Conservation (phyloP, 2,113 vertebrate genomes). For the Caretta caretta region DNA sequence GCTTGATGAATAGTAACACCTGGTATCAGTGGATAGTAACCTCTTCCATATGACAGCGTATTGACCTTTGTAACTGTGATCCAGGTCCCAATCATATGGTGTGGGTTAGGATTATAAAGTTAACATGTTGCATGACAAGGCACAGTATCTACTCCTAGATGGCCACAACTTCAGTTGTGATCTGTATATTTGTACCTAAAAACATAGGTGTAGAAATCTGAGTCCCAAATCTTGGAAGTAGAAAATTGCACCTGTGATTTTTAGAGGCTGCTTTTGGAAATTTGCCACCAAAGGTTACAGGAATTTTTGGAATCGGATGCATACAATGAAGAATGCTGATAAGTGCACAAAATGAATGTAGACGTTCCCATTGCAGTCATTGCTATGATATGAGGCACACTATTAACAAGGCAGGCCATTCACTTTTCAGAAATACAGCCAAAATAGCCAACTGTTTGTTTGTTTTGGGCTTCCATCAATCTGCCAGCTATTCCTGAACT, state of each 20-base stretch:
- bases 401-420: conserved; percentile 15
- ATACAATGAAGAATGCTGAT: neutral
- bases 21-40: neutral
- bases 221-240: neutral
- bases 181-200: neutral
- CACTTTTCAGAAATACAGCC: neutral
- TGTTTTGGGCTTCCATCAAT: conserved; percentile 2
- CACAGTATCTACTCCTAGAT: neutral
- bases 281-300: neutral
- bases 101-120: neutral
- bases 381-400: conserved; percentile 25
- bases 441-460: conserved; percentile 4
- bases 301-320: neutral
- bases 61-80: neutral
- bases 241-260: neutral
- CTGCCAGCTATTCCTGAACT: neutral
- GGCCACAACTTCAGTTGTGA: neutral
- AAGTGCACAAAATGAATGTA: neutral
- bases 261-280: neutral
- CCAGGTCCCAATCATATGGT: neutral
- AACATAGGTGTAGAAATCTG: neutral
- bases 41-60: neutral
- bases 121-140: neutral
- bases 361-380: neutral
- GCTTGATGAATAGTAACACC: neutral